These are phyloP conservation scores for Spisula subtruncata DNA, from an alignment of 2,888 invertebrate genomes.

Conservation along the genomic window DNA sequence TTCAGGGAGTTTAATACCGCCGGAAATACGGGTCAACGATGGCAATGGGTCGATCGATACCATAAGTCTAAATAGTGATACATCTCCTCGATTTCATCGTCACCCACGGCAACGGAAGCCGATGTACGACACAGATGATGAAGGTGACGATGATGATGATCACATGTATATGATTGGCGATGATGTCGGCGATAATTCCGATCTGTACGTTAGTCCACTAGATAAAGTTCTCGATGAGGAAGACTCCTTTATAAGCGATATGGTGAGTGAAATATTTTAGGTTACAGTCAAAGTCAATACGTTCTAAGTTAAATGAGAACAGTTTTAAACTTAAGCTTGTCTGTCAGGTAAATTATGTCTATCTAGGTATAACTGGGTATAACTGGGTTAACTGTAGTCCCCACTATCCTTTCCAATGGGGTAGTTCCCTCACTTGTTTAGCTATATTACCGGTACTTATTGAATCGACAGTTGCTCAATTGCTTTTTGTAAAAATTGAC, in stretches of 20 bases:
- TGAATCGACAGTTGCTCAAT: too few species aligned
- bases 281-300: too few species aligned
- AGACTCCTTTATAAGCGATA: conserved; percentile 52
- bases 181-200: conserved; percentile 60
- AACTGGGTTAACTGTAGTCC: too few species aligned
- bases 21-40: conserved; percentile 68
- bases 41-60: conserved; percentile 70
- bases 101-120: conserved; percentile 31
- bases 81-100: conserved; percentile 59
- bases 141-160: conserved; percentile 50
- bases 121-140: conserved; percentile 33
- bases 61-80: conserved; percentile 58
- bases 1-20: conserved; percentile 32
- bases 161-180: conserved; percentile 38
- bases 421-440: too few species aligned
- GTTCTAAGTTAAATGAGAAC: too few species aligned
- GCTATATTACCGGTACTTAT: too few species aligned
- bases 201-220: conserved; percentile 63
- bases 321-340: too few species aligned
- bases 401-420: too few species aligned
- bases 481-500: too few species aligned
- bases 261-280: conserved; percentile 41
- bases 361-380: too few species aligned
- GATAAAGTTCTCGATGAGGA: conserved; percentile 62
- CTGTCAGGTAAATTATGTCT: too few species aligned